A percentile compares a stretch with the other conserved stretches of the same genome.
phyloP scores from a whole-genome alignment of 2,113 vertebrate species.

The Lepisosteus oculatus region DNA sequence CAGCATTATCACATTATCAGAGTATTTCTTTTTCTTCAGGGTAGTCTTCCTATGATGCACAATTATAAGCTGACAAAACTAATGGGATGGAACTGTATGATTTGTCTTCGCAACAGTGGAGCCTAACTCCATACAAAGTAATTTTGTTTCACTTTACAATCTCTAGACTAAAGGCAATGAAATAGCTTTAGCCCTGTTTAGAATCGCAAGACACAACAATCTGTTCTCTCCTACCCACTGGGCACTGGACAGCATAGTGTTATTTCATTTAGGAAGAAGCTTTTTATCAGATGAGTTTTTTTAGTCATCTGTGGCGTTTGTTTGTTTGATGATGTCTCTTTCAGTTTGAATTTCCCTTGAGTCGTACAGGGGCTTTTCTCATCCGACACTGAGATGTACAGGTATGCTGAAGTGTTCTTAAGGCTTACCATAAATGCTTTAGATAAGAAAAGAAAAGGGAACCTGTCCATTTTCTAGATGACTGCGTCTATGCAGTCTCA shows the following conservation, averaged over 20 bases:
- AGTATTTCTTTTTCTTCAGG: background rate
- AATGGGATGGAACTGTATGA: background rate
- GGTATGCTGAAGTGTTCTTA: too few relatives aligned
- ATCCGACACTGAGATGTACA: background rate
- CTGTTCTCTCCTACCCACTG: background rate
- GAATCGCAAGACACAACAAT: background rate
- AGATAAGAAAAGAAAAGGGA: too few relatives aligned
- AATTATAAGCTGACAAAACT: background rate
- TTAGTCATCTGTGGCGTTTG: background rate
- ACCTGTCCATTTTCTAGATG: too few relatives aligned
- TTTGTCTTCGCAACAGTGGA: background rate
- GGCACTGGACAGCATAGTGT: background rate
- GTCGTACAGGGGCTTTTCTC: background rate
- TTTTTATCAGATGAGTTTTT: background rate
- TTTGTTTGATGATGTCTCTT: constrained; percentile 1
- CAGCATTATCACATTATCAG: background rate
- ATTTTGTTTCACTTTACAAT: too few relatives aligned
- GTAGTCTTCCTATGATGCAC: background rate
- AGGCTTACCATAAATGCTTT: too few relatives aligned
- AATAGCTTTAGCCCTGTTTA: background rate
- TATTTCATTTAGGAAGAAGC: background rate
- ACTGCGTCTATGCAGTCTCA: too few relatives aligned
- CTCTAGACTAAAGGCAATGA: background rate
- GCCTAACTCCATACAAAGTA: too few relatives aligned
- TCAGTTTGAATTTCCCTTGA: background rate